Percentiles rank a stretch among this genome's conserved stretches.
These are phyloP conservation scores for Sminthurides aquaticus DNA, from an alignment of 2,888 invertebrate species.

Conservation along the genomic window DNA sequence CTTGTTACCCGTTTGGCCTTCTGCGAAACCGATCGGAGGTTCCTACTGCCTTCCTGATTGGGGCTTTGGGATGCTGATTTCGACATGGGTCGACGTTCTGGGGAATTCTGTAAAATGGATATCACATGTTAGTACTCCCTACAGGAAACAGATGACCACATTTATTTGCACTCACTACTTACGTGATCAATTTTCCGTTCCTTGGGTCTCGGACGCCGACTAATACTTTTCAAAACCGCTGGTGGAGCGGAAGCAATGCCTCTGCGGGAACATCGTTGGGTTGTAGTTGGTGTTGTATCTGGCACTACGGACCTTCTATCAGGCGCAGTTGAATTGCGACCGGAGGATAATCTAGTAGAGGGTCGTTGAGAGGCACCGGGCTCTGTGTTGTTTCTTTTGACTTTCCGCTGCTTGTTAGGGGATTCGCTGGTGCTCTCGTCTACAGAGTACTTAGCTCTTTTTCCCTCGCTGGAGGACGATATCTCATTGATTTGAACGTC, in stretches of 20 bases:
- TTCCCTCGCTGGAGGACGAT: conserved; percentile 35
- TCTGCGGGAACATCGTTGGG: too few relatives aligned
- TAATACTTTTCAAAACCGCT: not conserved
- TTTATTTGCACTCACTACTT: too few relatives aligned
- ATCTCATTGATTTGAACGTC: conserved; percentile 42
- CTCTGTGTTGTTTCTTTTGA: not conserved
- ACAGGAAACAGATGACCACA: too few relatives aligned
- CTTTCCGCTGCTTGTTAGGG: conserved; percentile 5
- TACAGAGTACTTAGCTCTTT: too few relatives aligned
- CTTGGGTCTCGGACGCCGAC: not conserved
- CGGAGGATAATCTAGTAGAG: not conserved
- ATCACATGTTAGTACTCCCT: too few relatives aligned
- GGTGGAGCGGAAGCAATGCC: not conserved
- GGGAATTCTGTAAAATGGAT: too few relatives aligned
- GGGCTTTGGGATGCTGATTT: too few relatives aligned
- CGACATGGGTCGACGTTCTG: too few relatives aligned
- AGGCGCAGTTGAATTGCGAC: too few relatives aligned
- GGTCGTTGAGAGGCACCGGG: not conserved
- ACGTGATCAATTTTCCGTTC: conserved; percentile 7
- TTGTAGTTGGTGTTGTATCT: too few relatives aligned
- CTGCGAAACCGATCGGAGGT: conserved; percentile 21
- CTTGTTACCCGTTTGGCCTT: conserved; percentile 21
- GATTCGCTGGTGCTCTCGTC: conserved; percentile 3
- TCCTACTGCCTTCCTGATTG: too few relatives aligned
- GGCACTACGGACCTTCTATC: too few relatives aligned